Evolutionary conservation across 2,888 invertebrate genomes (phyloP).

Genomic region (Alloplasta piceator): DNA sequence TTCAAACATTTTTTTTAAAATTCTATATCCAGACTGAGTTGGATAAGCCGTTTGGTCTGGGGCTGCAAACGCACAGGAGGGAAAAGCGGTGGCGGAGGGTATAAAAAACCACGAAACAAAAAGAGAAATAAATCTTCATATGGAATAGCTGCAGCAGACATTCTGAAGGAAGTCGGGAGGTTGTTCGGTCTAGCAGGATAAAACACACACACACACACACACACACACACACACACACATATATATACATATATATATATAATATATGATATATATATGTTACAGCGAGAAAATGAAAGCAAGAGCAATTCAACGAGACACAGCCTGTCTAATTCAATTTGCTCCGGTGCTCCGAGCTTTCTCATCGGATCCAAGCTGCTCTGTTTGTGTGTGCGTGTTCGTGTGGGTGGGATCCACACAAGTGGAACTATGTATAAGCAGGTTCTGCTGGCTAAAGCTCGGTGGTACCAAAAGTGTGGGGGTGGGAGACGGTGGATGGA

Average conservation of each 20-base stretch:
- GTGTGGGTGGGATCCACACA: slow-evolving; percentile 20
- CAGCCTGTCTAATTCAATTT: slow-evolving; percentile 75
- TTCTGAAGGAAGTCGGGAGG: slow-evolving; percentile 25
- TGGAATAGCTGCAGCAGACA: slow-evolving; percentile 32
- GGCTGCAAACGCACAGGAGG: not conserved
- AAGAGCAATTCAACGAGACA: slow-evolving; percentile 73
- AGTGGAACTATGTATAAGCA: slow-evolving; percentile 10
- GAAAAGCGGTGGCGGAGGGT: not conserved
- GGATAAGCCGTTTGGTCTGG: not conserved
- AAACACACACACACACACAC: too few species aligned
- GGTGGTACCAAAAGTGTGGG: slow-evolving; percentile 25
- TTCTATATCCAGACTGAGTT: not conserved
- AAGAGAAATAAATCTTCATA: slow-evolving; percentile 59
- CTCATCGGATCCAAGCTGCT: slow-evolving; percentile 50
- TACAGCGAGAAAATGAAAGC: slow-evolving; percentile 72
- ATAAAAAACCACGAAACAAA: slow-evolving; percentile 21
- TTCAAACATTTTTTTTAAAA: too few species aligned
- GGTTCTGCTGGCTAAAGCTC: slow-evolving; percentile 30
- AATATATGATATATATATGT: slow-evolving; percentile 61
- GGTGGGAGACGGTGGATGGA: not conserved
- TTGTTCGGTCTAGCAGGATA: slow-evolving; percentile 40
- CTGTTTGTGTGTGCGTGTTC: slow-evolving; percentile 14
- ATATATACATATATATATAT: too few species aligned
- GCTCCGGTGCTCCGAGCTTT: slow-evolving; percentile 69
- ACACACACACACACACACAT: too few species aligned